Evolutionary conservation across 2,113 vertebrate species (phyloP).

Genomic region (Burhinus bistriatus): DNA sequence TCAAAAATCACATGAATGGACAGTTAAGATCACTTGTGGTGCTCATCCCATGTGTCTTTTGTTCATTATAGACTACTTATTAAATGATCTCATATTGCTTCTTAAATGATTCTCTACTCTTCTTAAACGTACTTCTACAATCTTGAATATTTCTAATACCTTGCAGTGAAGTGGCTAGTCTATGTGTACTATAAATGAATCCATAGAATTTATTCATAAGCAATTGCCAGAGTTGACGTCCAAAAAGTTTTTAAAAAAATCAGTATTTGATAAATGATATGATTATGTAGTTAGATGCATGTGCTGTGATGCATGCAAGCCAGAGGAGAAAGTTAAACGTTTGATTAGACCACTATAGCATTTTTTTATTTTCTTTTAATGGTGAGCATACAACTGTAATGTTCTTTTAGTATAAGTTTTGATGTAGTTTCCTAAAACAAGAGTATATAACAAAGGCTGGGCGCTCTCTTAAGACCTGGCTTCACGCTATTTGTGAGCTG

Average conservation of each 20-base stretch:
- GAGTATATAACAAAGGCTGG: background rate
- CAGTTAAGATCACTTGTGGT: background rate
- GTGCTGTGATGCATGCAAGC: background rate
- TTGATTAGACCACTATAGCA: background rate
- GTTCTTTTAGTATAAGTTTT: background rate
- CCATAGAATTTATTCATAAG: background rate
- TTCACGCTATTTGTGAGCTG: background rate
- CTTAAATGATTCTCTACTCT: background rate
- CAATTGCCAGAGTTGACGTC: background rate
- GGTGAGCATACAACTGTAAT: background rate
- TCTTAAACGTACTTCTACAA: background rate
- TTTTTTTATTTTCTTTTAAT: constrained; percentile 14
- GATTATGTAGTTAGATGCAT: background rate
- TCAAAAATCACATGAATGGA: background rate
- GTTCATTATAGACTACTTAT: background rate
- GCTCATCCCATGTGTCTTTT: background rate
- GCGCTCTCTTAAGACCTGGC: background rate
- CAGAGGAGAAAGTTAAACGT: background rate
- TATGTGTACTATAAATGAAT: background rate
- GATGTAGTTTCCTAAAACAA: background rate
- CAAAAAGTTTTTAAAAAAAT: background rate
- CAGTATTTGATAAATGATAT: background rate
- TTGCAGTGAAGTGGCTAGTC: background rate
- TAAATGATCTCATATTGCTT: background rate
- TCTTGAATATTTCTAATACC: background rate